These are phyloP conservation scores for Spilarctia lutea DNA, from an alignment of 2,888 invertebrate species.

Conservation along the genomic window DNA sequence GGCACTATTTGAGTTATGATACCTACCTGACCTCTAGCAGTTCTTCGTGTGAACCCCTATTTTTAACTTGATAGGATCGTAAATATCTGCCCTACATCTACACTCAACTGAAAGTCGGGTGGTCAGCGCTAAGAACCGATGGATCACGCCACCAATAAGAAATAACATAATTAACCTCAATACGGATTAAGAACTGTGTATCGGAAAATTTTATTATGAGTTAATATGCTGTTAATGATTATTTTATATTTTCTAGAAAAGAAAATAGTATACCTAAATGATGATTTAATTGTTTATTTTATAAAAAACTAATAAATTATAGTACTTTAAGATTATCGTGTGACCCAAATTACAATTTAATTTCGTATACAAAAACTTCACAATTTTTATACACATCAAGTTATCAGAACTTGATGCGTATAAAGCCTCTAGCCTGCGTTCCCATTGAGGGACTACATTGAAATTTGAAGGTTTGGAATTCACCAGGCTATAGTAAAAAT, in stretches of 20 bases:
- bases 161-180: constrained; percentile 38
- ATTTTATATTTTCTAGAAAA: constrained; percentile 6
- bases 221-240: neutral
- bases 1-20: neutral
- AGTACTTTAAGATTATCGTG: neutral
- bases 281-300: constrained; percentile 2
- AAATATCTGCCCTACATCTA: constrained; percentile 48
- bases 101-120: constrained; percentile 16
- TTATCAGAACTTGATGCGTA: neutral
- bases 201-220: constrained; percentile 4
- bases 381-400: too few species aligned
- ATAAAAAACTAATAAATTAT: neutral
- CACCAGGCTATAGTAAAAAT: too few species aligned
- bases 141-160: constrained; percentile 21
- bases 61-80: constrained; percentile 37
- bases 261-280: neutral
- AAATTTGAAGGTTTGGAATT: too few species aligned
- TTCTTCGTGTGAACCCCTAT: constrained; percentile 23
- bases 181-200: constrained; percentile 29
- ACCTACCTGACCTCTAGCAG: neutral
- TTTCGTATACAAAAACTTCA: too few species aligned
- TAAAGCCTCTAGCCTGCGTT: too few species aligned
- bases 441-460: too few species aligned
- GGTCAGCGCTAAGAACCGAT: constrained; percentile 35
- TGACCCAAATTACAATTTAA: neutral